Base-by-base conservation (phyloP, 1,140 invertebrate genomes). In the Drosophila teissieri region DNA sequence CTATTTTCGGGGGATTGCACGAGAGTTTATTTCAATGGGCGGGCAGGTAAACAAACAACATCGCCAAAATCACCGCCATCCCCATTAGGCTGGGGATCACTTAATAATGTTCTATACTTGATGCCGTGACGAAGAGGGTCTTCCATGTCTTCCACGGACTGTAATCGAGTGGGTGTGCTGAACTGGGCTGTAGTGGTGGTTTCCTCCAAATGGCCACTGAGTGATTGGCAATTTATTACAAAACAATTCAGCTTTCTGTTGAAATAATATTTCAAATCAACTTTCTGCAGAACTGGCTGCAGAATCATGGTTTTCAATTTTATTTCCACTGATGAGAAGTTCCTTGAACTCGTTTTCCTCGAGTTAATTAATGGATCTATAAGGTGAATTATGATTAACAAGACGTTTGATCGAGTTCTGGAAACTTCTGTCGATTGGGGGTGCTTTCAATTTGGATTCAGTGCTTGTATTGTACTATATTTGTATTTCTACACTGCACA, bases 71-170 rank as follows among this genome's bases (percentile, higher is more conserved):
- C 58, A 80, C 57, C 54, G 58, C 54, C 48, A 78, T 60, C 69
- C 51, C 64, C 42, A 62, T 22, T 46, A 48, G 44, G 54, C n/a
- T 17, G 5, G 65, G 42, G 72, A 60, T 61, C 77, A 80, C 78
- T 86, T 81, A 88, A 86, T 86, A 88, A 88, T 82, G 55, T 78
- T 74, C 70, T 86, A 78, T 80, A 80, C 49, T 68, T 80, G 73
- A 73, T 68, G n/a, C 78, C 48, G 69, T 86, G 82, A 86, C 82
- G 79, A 82, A 65, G 40, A 52, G 31, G 12, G 27, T 31, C 51
- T 48, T 48, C 36, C 17, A 54, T 54, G 27, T 31, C 51, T 48
- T 48, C 36, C 17, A 54, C 49, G 57, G 56, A 46, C 46, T 37
- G 27, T 27, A 55, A 15, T 27, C 42, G 31, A 39, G 65, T 67